Percentiles rank a stretch among this genome's conserved stretches.
Conservation (phyloP, 1,140 invertebrate genomes). For the Cepaea nemoralis region DNA sequence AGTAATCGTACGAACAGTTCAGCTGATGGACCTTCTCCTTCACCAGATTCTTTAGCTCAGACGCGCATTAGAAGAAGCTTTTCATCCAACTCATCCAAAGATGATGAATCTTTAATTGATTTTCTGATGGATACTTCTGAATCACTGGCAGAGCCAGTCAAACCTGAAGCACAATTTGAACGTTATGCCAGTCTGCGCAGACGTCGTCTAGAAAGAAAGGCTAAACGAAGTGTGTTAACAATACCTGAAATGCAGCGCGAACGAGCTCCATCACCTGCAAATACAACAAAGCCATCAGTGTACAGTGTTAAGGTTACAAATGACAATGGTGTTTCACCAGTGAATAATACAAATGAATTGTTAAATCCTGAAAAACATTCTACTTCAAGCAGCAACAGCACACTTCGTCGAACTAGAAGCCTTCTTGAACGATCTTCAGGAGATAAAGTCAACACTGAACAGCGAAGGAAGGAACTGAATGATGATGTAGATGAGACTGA, state of each 20-base stretch:
- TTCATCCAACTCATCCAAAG: conserved; percentile 42
- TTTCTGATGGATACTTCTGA: conserved; percentile 54
- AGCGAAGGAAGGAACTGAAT: conserved; percentile 35
- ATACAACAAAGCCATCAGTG: not conserved
- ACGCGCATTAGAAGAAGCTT: conserved; percentile 49
- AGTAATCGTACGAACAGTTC: conserved; percentile 33
- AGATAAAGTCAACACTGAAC: conserved; percentile 37
- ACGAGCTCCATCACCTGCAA: conserved; percentile 60
- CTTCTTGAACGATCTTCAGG: conserved; percentile 51
- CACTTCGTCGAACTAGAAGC: conserved; percentile 54
- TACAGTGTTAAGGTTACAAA: not conserved
- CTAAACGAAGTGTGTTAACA: conserved; percentile 44
- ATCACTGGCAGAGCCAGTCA: conserved; percentile 26
- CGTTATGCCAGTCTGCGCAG: conserved; percentile 58
- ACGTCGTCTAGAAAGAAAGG: conserved; percentile 52
- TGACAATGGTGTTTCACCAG: not conserved
- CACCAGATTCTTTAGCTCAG: conserved; percentile 30
- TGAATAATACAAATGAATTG: not conserved
- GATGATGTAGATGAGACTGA: conserved; percentile 44
- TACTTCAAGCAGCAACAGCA: not conserved
- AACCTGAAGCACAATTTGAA: conserved; percentile 54
- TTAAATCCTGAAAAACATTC: conserved; percentile 1
- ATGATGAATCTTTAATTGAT: conserved; percentile 59
- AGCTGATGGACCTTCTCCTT: conserved; percentile 13
- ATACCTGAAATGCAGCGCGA: conserved; percentile 52